A percentile compares a stretch with the other conserved stretches of the same genome.
Conservation (phyloP, 2,888 invertebrate species). For the Automeris io region DNA sequence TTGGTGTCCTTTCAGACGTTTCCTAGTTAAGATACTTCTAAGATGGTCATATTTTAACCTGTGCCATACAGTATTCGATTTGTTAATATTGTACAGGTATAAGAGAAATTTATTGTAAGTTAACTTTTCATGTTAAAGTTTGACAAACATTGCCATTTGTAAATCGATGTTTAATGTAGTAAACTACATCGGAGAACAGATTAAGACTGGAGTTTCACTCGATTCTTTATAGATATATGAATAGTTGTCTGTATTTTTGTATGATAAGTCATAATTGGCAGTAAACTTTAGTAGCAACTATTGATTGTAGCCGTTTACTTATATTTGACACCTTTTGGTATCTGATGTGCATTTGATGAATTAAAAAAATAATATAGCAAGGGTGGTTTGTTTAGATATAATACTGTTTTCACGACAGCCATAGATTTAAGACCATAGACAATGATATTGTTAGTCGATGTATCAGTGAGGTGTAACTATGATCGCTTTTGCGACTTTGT, state of each 20-base stretch:
- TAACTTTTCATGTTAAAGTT: constrained; percentile 9
- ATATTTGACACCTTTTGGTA: constrained; percentile 20
- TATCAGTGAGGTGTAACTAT: constrained; percentile 5
- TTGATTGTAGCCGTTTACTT: constrained; percentile 11
- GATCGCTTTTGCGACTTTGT: constrained; percentile 21
- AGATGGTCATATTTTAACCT: too few relatives aligned
- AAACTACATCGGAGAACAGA: constrained; percentile 1
- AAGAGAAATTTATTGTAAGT: constrained; percentile 5
- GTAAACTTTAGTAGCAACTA: constrained; percentile 1
- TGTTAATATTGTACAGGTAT: constrained; percentile 6
- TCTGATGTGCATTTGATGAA: constrained; percentile 32
- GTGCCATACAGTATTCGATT: too few relatives aligned
- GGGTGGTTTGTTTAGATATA: constrained; percentile 23
- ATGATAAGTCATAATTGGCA: constrained; percentile 11
- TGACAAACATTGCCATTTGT: constrained; percentile 1
- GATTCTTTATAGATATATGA: constrained; percentile 28
- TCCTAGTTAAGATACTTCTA: constrained; percentile 6
- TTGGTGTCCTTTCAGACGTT: constrained; percentile 9
- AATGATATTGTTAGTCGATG: constrained; percentile 7
- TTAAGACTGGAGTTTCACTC: constrained; percentile 31
- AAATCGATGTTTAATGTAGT: neutral
- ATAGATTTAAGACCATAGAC: constrained; percentile 9
- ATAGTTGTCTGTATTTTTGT: constrained; percentile 36
- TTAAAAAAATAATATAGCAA: constrained; percentile 18
- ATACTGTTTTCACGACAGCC: constrained; percentile 13